Conservation (phyloP, 2,888 invertebrate species). For the Caenorhabditis auriculariae region DNA sequence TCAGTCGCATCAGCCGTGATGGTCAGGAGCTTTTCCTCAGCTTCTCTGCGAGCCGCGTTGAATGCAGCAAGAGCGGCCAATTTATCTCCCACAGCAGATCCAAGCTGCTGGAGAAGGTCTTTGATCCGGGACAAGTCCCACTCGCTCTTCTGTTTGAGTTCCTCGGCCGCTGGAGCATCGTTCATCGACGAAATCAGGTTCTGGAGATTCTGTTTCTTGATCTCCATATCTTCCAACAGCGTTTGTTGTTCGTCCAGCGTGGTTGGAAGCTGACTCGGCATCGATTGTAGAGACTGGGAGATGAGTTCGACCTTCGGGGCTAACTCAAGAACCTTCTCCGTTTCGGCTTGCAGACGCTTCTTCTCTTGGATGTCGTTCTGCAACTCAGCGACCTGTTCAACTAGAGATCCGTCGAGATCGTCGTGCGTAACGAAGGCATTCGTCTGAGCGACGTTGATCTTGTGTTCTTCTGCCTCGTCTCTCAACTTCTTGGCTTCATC, state of each 20-base stretch:
- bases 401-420: conserved; percentile 11
- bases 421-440: conserved; percentile 11
- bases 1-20: conserved; percentile 10
- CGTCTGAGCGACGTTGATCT: conserved; percentile 2
- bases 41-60: conserved; percentile 31
- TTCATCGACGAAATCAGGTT: conserved; percentile 14
- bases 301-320: conserved; percentile 23
- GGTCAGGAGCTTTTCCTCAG: conserved; percentile 26
- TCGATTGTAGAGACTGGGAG: conserved; percentile 15
- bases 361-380: conserved; percentile 13
- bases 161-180: conserved; percentile 13
- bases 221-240: conserved; percentile 23
- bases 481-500: conserved; percentile 11
- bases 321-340: conserved; percentile 14
- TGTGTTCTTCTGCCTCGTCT: conserved; percentile 7
- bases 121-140: conserved; percentile 34
- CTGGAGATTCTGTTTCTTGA: conserved; percentile 21
- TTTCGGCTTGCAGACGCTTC: conserved; percentile 10
- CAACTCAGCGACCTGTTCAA: conserved; percentile 3
- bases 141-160: conserved; percentile 25
- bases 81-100: conserved; percentile 32
- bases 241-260: conserved; percentile 24
- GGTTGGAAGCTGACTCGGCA: conserved; percentile 12
- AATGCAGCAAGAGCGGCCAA: conserved; percentile 35
- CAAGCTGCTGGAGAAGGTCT: conserved; percentile 22